Base-by-base conservation (phyloP, 2,888 invertebrate genomes). In the Pyrgus malvae region DNA sequence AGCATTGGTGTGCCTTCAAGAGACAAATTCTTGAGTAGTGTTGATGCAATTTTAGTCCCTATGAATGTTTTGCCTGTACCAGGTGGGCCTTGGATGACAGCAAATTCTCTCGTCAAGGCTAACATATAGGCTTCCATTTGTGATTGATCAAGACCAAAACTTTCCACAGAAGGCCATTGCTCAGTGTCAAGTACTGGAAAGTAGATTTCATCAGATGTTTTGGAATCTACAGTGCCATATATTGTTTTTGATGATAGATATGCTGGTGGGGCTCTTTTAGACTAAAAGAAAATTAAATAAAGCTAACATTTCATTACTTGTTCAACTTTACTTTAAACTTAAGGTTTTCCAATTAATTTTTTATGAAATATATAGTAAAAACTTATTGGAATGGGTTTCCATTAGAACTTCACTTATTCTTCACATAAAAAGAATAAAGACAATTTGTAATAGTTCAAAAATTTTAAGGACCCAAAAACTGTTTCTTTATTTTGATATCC, bases 41-140 rank as follows among this genome's bases (percentile, higher is more conserved):
- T 91, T 50, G 93, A 86, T 0, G 94, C 93, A 14, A 97, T 92
- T 90, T 95, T 94, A 23, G 95, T 82, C 0, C 96, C 96, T 57
- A 97, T 77, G 74, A 91, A 95, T 0, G 97, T 96, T 88, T 97
- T 97, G 0, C 97, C 97, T 0, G 97, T 97, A 1, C 97, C 97
- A 0, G 97, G 97, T 0, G 97, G 97, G 0, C 97, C 97, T 87
- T 97, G 97, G 58, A 97, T 95, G 0, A 96, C 91, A 0, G 93
- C 92, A 61, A 97, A 93, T 78, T 96, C 94, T 67, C 92, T 89
- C 0, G 92, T 93, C 1, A 97, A 69, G 0, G 95, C 95, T 25
- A 92, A 90, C 63, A 91, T 88, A 66, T 93, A 93, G 0, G 97
- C 96, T 29, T 78, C 71, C 57, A 90, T 78, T 79, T 97, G 97